Percentiles rank a stretch among this genome's conserved stretches.
Evolutionary conservation across 1,140 invertebrate species (phyloP).

Genomic region (Drosophila elegans): DNA sequence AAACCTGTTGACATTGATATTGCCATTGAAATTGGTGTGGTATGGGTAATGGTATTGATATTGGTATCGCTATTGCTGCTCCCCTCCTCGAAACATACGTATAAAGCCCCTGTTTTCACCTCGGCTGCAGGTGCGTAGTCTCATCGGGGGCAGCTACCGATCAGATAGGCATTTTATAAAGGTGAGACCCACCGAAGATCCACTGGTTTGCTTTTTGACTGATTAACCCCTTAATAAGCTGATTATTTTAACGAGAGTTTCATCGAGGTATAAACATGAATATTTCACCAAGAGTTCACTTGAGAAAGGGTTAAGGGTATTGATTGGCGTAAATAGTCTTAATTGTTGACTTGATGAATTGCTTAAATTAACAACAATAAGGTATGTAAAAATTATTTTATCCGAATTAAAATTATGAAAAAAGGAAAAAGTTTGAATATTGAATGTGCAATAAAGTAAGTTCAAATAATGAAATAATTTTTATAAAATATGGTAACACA

Average conservation of each 20-base stretch:
- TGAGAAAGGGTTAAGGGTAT: neutral
- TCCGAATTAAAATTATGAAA: too few species aligned
- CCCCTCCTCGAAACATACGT: conserved; percentile 13
- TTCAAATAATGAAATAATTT: too few species aligned
- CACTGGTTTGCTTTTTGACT: conserved; percentile 3
- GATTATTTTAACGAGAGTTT: conserved; percentile 16
- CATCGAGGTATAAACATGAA: neutral
- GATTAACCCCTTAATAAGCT: conserved; percentile 6
- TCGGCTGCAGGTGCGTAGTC: conserved; percentile 37
- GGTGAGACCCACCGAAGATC: neutral
- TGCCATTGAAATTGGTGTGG: conserved; percentile 50
- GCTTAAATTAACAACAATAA: too few species aligned
- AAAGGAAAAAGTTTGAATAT: too few species aligned
- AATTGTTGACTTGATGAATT: neutral
- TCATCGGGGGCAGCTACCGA: conserved; percentile 13
- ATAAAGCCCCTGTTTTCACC: neutral
- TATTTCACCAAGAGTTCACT: conserved; percentile 8
- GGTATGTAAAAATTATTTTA: too few species aligned
- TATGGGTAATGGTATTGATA: conserved; percentile 69
- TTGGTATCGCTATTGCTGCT: conserved; percentile 58
- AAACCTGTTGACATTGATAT: conserved; percentile 80
- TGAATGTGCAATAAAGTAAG: too few species aligned
- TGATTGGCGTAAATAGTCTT: neutral
- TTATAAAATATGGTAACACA: too few species aligned
- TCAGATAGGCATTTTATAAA: neutral